Percentiles rank a stretch among this genome's conserved stretches.
Evolutionary conservation across 2,797 vertebrate genomes (phyloP).

Genomic region (Siniperca obscura): DNA sequence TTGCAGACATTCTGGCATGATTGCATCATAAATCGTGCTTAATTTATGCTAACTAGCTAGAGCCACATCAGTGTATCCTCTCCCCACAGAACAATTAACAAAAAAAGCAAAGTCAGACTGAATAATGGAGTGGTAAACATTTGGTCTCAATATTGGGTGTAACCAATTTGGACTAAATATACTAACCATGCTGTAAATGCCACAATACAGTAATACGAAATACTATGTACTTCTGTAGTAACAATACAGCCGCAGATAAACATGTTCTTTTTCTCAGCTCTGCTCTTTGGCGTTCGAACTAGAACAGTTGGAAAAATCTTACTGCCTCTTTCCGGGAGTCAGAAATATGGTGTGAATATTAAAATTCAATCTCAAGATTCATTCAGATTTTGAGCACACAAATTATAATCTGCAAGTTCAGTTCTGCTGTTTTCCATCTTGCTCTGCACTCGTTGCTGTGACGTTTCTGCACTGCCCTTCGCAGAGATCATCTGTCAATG

Average conservation of each 20-base stretch:
- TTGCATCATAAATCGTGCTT: neutral
- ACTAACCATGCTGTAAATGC: neutral
- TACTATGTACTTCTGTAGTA: neutral
- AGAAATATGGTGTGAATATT: slow-evolving; percentile 1
- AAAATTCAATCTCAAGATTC: slow-evolving; percentile 14
- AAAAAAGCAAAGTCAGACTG: neutral
- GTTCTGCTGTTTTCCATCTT: neutral
- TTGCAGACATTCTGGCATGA: neutral
- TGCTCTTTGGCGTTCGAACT: slow-evolving; percentile 4
- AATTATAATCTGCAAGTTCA: neutral
- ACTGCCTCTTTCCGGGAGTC: slow-evolving; percentile 3
- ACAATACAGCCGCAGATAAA: neutral
- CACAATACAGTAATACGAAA: neutral
- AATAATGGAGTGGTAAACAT: neutral
- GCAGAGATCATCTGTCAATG: slow-evolving; percentile 15
- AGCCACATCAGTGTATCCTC: neutral
- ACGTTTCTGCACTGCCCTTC: neutral
- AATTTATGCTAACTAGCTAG: neutral
- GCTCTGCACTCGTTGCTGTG: neutral
- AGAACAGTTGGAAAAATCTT: slow-evolving; percentile 18
- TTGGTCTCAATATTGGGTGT: neutral
- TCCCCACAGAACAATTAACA: too few relatives aligned
- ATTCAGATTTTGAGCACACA: neutral
- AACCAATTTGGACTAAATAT: neutral
- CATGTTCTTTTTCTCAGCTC: neutral